Evolutionary conservation across 2,113 vertebrate species (phyloP).

Genomic region (Suricata suricatta): DNA sequence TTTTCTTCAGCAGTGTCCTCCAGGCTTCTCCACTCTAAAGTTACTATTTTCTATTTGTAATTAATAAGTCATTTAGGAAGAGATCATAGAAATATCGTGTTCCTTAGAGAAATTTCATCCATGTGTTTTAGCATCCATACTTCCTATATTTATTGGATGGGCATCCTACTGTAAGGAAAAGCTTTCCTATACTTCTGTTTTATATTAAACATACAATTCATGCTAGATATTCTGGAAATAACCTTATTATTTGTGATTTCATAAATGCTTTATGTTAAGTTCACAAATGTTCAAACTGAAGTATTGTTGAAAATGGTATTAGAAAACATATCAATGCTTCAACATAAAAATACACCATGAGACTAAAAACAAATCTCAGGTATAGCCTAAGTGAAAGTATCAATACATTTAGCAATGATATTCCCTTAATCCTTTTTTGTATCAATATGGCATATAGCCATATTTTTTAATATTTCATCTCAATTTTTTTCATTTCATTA

Average conservation of each 20-base stretch:
- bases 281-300: background rate
- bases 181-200: background rate
- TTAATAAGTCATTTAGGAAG: background rate
- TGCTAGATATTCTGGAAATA: background rate
- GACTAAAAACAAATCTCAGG: background rate
- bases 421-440: background rate
- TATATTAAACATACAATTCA: background rate
- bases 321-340: background rate
- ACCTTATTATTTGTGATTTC: background rate
- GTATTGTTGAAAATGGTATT: background rate
- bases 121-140: background rate
- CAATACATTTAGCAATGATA: background rate
- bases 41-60: background rate
- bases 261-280: conserved; percentile 20
- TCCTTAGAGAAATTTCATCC: background rate
- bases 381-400: background rate
- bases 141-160: background rate
- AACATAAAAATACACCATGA: background rate
- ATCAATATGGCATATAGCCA: background rate
- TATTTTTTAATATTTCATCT: background rate
- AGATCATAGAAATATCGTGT: background rate
- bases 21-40: background rate
- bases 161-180: background rate
- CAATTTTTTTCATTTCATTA: background rate
- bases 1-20: background rate